Evolutionary conservation across 2,797 vertebrate species (phyloP).

Genomic region (Argentina silus): DNA sequence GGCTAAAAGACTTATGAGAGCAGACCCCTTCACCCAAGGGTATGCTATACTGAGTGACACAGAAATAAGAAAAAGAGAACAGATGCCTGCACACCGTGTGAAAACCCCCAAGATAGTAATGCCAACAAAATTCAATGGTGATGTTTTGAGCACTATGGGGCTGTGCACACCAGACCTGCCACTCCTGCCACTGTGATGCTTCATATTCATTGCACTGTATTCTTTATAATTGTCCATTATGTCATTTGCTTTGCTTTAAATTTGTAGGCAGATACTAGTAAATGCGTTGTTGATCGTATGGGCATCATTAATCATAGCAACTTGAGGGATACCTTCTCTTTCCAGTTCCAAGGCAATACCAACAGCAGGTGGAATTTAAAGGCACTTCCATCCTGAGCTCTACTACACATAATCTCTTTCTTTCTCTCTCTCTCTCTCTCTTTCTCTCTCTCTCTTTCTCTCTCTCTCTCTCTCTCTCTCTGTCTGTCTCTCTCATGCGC

Average conservation of each 20-base stretch:
- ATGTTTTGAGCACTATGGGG: background rate
- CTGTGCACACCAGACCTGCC: background rate
- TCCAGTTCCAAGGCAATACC: background rate
- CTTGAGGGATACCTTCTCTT: background rate
- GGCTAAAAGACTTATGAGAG: background rate
- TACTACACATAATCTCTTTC: background rate
- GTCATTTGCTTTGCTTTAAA: no score
- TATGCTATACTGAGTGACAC: background rate
- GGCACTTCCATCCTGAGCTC: background rate
- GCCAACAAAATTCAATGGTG: background rate
- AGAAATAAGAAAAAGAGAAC: background rate
- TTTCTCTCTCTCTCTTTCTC: background rate
- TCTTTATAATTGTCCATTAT: no score
- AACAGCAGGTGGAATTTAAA: background rate
- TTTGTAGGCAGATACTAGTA: no score
- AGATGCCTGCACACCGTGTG: background rate
- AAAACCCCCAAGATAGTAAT: background rate
- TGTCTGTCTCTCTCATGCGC: constrained; percentile 35
- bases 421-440: background rate
- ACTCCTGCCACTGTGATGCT: background rate
- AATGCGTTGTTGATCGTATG: no score
- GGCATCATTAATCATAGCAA: background rate
- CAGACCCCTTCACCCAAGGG: background rate
- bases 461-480: constrained; percentile 26
- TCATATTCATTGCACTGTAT: no score